phyloP scores from a whole-genome alignment of 2,113 vertebrate species.

The Microcebus ravelobensis region DNA sequence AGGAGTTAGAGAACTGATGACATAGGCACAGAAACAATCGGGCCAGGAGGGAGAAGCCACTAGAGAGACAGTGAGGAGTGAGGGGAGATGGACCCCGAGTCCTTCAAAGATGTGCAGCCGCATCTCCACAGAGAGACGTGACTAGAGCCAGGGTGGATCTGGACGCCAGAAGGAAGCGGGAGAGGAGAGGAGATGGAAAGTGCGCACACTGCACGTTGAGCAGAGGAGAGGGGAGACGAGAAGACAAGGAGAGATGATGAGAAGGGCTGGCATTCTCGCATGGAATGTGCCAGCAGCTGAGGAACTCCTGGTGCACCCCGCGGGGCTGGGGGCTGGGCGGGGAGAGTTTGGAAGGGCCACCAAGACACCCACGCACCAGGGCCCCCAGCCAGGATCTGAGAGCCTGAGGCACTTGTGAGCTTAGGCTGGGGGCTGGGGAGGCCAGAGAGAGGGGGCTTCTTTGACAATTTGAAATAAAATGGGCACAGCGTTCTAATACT shows the following conservation, averaged over 20 bases:
- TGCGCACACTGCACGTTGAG: fast-evolving
- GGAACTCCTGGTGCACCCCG: background rate
- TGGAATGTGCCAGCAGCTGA: background rate
- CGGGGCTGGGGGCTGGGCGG: background rate
- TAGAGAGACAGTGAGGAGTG: background rate
- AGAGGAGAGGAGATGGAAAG: background rate
- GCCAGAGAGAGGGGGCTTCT: slow-evolving; percentile 56
- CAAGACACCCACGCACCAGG: fast-evolving
- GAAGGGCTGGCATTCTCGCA: too few relatives aligned
- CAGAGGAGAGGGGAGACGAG: background rate
- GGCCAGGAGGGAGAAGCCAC: background rate
- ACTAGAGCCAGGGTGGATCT: background rate
- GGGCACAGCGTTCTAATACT: slow-evolving; percentile 69
- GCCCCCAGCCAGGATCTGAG: background rate
- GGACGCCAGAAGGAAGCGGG: background rate
- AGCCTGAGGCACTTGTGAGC: background rate
- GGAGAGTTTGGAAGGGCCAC: background rate
- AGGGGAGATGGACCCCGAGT: fast-evolving
- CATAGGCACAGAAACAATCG: background rate
- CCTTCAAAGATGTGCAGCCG: background rate
- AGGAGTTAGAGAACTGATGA: background rate
- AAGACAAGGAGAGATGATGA: background rate
- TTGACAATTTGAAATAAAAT: slow-evolving; percentile 68
- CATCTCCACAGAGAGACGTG: background rate
- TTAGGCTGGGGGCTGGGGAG: background rate